Evolutionary conservation across 2,888 invertebrate species (phyloP).

Genomic region (Molorchus minor): DNA sequence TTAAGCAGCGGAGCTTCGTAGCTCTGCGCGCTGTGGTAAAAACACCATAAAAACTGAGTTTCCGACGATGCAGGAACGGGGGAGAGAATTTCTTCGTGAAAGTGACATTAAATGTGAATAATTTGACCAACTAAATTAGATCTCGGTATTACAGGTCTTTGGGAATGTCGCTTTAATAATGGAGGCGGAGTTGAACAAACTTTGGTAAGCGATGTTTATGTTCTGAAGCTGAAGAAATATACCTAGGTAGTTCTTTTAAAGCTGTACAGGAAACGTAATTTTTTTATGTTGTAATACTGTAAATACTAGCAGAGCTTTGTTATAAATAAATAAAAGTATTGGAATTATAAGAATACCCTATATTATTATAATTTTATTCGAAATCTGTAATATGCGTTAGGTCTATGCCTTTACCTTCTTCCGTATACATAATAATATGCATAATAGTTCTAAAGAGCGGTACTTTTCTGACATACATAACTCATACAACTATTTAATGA

Average conservation of each 20-base stretch:
- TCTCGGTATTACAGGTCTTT: not conserved
- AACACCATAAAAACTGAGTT: constrained; percentile 29
- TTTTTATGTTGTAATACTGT: not conserved
- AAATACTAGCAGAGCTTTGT: not conserved
- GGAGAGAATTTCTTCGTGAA: constrained; percentile 1
- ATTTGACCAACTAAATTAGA: constrained; percentile 18
- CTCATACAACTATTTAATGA: constrained; percentile 58
- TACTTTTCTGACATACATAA: constrained; percentile 52
- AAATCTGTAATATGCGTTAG: constrained; percentile 8
- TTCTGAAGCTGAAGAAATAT: not conserved
- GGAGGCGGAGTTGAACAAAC: not conserved
- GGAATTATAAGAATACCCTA: not conserved
- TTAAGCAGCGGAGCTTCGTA: constrained; percentile 29
- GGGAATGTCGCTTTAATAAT: constrained; percentile 4
- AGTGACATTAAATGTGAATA: constrained; percentile 26
- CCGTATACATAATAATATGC: constrained; percentile 22
- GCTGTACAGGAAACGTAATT: not conserved
- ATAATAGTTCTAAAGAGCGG: constrained; percentile 46
- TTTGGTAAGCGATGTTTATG: not conserved
- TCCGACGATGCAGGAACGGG: not conserved
- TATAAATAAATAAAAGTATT: not conserved
- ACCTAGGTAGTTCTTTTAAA: not conserved
- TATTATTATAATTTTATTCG: not conserved
- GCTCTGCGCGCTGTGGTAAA: constrained; percentile 27
- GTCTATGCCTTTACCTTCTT: too few relatives aligned